Evolutionary conservation across 2,888 invertebrate genomes (phyloP).

Genomic region (Eupithecia insigniata): DNA sequence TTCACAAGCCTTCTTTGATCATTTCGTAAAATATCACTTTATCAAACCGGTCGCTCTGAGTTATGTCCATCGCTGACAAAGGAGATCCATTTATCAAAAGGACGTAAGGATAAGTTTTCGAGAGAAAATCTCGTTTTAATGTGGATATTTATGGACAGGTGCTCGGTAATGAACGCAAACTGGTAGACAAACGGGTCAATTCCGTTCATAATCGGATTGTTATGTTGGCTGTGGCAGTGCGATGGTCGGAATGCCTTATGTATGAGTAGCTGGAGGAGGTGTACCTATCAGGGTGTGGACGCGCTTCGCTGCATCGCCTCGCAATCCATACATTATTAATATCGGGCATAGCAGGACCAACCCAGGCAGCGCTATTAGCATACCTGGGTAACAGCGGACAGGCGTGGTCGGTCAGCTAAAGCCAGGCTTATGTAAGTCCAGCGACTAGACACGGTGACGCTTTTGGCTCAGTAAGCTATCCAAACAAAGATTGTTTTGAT

Average conservation of each 20-base stretch:
- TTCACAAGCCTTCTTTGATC: conserved; percentile 9
- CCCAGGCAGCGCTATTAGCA: conserved; percentile 48
- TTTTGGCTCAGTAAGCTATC: conserved; percentile 10
- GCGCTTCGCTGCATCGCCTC: conserved; percentile 45
- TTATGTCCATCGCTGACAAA: conserved; percentile 35
- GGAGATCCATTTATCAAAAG: conserved; percentile 38
- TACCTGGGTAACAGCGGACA: conserved; percentile 41
- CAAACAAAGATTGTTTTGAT: conserved; percentile 13
- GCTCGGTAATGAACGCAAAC: conserved; percentile 38
- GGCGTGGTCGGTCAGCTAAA: conserved; percentile 16
- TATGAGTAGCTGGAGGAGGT: conserved; percentile 38
- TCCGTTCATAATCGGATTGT: conserved; percentile 15
- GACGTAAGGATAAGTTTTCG: conserved; percentile 35
- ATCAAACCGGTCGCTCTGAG: conserved; percentile 32
- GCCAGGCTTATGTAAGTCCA: conserved; percentile 15
- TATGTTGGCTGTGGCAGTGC: conserved; percentile 18
- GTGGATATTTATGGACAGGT: conserved; percentile 40
- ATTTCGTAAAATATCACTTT: conserved; percentile 24
- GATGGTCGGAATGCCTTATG: conserved; percentile 36
- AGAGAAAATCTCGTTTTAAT: conserved; percentile 39
- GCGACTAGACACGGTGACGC: conserved; percentile 9
- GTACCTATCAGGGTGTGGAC: conserved; percentile 38
- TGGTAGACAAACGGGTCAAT: conserved; percentile 33
- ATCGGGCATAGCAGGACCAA: conserved; percentile 46
- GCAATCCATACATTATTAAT: conserved; percentile 63